Conservation (phyloP, 2,113 vertebrate species). For the Solenodon paradoxus region DNA sequence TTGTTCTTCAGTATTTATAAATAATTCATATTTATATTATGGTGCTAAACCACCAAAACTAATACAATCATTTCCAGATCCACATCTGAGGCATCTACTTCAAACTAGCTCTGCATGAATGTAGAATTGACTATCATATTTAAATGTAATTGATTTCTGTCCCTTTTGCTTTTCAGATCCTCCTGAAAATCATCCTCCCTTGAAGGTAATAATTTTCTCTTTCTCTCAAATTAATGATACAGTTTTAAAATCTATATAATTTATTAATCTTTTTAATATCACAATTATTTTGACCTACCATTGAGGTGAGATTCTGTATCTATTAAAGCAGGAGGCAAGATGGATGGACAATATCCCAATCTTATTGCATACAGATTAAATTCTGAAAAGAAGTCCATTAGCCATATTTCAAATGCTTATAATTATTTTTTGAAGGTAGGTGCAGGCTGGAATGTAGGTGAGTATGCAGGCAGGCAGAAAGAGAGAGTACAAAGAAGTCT, state of each 20-base stretch:
- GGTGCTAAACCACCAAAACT: background rate
- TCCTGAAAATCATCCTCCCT: constrained; percentile 31
- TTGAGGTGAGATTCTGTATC: constrained; percentile 46
- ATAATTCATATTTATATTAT: background rate
- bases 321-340: background rate
- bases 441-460: too few species aligned
- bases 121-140: background rate
- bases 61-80: background rate
- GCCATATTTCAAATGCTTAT: constrained; percentile 19
- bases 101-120: background rate
- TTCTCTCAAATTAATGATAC: constrained; percentile 28
- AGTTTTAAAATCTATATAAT: background rate
- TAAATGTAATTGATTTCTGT: constrained; percentile 14
- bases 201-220: constrained; percentile 68
- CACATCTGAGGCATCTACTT: background rate
- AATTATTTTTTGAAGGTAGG: too few species aligned
- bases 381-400: background rate
- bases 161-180: constrained; percentile 61
- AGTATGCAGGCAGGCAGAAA: too few species aligned
- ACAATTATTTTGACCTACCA: constrained; percentile 3
- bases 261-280: constrained; percentile 48
- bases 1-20: background rate
- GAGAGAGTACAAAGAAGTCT: too few species aligned
- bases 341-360: constrained; percentile 31
- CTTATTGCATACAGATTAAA: background rate